These are phyloP conservation scores for Cyprinella venusta DNA, from an alignment of 2,797 vertebrate species.

Conservation along the genomic window DNA sequence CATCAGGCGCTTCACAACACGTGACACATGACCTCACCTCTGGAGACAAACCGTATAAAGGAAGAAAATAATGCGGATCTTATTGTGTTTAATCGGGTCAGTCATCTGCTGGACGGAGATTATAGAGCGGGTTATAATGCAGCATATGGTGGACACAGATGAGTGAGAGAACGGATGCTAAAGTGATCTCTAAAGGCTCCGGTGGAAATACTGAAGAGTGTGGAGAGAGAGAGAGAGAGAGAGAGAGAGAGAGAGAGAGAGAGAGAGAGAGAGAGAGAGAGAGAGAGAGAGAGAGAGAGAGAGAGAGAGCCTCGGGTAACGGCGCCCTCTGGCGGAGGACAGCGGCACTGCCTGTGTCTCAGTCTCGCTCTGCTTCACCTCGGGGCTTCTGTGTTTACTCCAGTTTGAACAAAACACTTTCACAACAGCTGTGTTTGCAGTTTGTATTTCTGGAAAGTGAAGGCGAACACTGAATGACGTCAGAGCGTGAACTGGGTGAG, in stretches of 20 bases:
- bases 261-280: accelerated
- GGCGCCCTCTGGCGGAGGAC: neutral
- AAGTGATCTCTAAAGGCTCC: too few species aligned
- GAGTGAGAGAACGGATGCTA: neutral
- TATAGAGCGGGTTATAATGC: too few species aligned
- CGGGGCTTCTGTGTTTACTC: neutral
- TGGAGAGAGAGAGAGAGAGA: accelerated
- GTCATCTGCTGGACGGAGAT: too few species aligned
- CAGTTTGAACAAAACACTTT: neutral
- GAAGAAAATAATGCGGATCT: neutral
- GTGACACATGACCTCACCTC: neutral
- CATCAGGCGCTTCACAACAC: neutral
- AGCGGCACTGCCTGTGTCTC: neutral
- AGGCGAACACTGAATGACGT: neutral
- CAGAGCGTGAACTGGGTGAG: too few species aligned
- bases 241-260: accelerated
- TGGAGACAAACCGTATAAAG: too few species aligned
- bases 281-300: accelerated
- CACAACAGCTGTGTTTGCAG: neutral
- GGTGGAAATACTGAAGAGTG: neutral
- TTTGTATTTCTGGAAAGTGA: neutral
- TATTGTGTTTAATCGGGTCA: too few species aligned
- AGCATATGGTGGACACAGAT: neutral
- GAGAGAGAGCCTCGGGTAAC: too few species aligned
- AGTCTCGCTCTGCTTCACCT: neutral